Conservation (phyloP, 1,140 invertebrate species). For the Tetragonula clypearis region DNA sequence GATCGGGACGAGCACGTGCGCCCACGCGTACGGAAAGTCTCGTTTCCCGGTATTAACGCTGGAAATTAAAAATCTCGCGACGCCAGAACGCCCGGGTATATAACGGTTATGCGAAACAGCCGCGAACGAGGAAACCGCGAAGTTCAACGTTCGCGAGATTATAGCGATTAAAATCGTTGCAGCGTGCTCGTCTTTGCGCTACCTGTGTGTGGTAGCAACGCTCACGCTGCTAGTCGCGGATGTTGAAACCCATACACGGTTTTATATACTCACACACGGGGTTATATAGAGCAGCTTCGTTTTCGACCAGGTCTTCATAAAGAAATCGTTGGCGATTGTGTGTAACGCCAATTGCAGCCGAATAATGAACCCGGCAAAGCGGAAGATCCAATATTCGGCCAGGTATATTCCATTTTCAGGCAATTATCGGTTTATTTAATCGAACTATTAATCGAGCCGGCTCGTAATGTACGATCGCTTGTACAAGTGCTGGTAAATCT, state of each 20-base stretch:
- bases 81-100: neutral
- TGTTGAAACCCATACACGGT: no score
- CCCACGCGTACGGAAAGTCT: neutral
- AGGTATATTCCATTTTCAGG: constrained; percentile 72
- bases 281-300: neutral
- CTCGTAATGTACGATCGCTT: constrained; percentile 53
- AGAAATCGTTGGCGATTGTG: neutral
- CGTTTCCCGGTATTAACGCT: neutral
- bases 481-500: constrained; percentile 59
- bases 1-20: neutral
- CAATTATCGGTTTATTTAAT: constrained; percentile 80
- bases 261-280: no score
- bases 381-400: constrained; percentile 69
- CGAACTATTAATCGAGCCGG: constrained; percentile 75
- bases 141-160: constrained; percentile 25
- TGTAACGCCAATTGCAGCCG: constrained; percentile 15
- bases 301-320: neutral
- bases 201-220: no score
- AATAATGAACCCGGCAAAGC: constrained; percentile 71
- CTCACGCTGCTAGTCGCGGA: no score
- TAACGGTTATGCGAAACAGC: constrained; percentile 17
- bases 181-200: neutral
- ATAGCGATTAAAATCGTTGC: constrained; percentile 26
- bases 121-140: constrained; percentile 13
- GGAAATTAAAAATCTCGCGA: constrained; percentile 8